phyloP scores from a whole-genome alignment of 2,113 vertebrate genomes.

The Felis catus region F.catus_Fca126_mat1.0 CM031419.1:104907001-104907500 shows the following conservation, averaged over 20 bases:
- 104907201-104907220: slow-evolving; percentile 22
- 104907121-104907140: not conserved
- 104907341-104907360: slow-evolving; percentile 39
- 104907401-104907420: too few species aligned
- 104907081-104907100: not conserved
- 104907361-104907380: not conserved
- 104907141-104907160: not conserved
- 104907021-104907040: not conserved
- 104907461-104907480: too few species aligned
- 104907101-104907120: not conserved
- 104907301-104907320: not conserved
- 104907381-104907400: not conserved
- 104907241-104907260: not conserved
- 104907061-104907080: not conserved
- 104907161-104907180: not conserved
- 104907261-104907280: not conserved
- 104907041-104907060: not conserved
- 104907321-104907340: slow-evolving; percentile 30
- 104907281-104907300: not conserved
- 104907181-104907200: not conserved
- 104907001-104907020: not conserved
- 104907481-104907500: too few species aligned
- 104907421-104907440: too few species aligned
- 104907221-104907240: not conserved
- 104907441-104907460: too few species aligned